Evolutionary conservation across 2,113 vertebrate species (phyloP).

Genomic region (Oreochromis spilurus): DNA sequence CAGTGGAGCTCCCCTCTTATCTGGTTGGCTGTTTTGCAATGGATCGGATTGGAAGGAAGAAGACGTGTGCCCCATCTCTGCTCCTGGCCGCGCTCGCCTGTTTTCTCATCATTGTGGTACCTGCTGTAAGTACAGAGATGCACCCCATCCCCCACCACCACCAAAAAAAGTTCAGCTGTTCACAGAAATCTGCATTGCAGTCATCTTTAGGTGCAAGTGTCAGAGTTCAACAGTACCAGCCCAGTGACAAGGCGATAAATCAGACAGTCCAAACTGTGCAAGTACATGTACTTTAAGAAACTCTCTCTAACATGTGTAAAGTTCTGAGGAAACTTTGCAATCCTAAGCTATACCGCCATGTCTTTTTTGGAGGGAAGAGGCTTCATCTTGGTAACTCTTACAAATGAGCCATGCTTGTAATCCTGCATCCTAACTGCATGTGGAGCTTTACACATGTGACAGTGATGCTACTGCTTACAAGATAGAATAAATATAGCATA

Average conservation of each 20-base stretch:
- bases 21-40: slow-evolving; percentile 81
- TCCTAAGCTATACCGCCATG: not conserved
- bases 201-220: not conserved
- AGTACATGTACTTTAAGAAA: not conserved
- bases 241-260: not conserved
- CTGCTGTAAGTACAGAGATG: slow-evolving; percentile 68
- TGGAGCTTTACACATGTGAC: not conserved
- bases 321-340: not conserved
- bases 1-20: slow-evolving; percentile 87
- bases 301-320: not conserved
- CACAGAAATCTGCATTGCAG: not conserved
- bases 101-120: slow-evolving; percentile 80
- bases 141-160: not conserved
- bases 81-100: slow-evolving; percentile 78
- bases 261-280: not conserved
- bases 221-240: not conserved
- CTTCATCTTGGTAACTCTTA: not conserved
- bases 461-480: not conserved
- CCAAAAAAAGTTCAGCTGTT: not conserved
- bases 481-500: not conserved
- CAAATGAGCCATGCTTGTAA: not conserved
- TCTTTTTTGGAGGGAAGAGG: not conserved
- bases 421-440: not conserved
- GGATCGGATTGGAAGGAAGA: slow-evolving; percentile 85
- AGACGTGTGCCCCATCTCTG: slow-evolving; percentile 79